phyloP scores from a whole-genome alignment of 2,888 invertebrate genomes.

The Rhogogaster chlorosoma region DNA sequence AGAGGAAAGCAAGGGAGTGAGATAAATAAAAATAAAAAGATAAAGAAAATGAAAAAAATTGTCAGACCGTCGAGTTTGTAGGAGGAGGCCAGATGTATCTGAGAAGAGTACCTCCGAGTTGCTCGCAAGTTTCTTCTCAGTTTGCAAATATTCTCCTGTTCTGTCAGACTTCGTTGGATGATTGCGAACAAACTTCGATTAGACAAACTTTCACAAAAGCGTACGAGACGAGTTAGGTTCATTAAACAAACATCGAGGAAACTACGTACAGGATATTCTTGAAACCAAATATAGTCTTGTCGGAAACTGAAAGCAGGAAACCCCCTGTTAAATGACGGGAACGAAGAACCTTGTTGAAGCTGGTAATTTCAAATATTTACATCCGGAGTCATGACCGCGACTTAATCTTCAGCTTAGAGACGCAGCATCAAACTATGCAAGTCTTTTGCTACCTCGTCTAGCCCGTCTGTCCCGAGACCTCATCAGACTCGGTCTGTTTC shows the following conservation, averaged over 20 bases:
- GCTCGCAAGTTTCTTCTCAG: conserved; percentile 7
- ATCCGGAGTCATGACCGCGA: conserved; percentile 29
- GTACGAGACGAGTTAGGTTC: neutral
- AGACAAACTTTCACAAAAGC: neutral
- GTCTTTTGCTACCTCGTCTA: conserved; percentile 34
- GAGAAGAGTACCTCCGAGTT: neutral
- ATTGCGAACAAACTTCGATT: conserved; percentile 26
- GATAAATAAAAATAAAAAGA: neutral
- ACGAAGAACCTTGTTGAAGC: neutral
- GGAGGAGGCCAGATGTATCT: neutral
- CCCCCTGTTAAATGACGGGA: neutral
- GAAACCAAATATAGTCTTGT: neutral
- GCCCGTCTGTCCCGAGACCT: conserved; percentile 26
- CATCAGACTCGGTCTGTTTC: conserved; percentile 52
- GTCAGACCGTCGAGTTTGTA: neutral
- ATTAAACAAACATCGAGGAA: neutral
- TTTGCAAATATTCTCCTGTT: conserved; percentile 15
- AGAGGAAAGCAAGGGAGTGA: neutral
- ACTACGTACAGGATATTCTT: neutral
- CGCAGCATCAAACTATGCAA: neutral
- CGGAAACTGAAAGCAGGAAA: neutral
- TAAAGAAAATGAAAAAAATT: neutral
- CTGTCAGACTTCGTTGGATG: conserved; percentile 3
- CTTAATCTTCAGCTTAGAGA: conserved; percentile 24
- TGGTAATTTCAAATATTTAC: neutral